These are phyloP conservation scores for Anseranas semipalmata DNA, from an alignment of 2,113 vertebrate genomes.

Conservation along the genomic window DNA sequence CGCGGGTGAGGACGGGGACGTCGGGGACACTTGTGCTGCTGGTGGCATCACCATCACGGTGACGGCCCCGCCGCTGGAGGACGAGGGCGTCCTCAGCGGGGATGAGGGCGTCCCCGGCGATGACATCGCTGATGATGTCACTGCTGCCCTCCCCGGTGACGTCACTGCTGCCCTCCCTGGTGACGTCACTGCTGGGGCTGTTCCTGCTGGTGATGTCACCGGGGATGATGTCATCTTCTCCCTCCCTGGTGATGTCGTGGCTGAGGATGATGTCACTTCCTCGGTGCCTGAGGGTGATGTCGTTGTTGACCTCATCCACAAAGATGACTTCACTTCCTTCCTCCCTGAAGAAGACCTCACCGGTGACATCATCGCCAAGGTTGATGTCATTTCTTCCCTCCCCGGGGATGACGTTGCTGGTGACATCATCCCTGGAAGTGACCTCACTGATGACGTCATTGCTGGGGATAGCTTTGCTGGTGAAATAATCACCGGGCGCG, in stretches of 20 bases:
- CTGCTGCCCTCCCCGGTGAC: too few relatives aligned
- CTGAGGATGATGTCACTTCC: not conserved
- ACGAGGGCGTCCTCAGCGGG: not conserved
- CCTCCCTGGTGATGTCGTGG: not conserved
- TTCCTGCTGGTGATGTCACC: not conserved
- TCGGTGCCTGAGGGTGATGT: not conserved
- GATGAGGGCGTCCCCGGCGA: not conserved
- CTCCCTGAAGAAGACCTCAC: too few relatives aligned
- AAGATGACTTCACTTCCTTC: not conserved
- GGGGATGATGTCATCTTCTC: too few relatives aligned
- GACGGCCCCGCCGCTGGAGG: not conserved
- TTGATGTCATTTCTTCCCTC: not conserved
- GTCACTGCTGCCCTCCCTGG: too few relatives aligned
- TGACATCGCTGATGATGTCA: not conserved
- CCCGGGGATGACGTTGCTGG: not conserved
- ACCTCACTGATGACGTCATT: not conserved
- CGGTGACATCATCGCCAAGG: not conserved
- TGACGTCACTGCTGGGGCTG: not conserved
- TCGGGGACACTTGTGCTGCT: not conserved
- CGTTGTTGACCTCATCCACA: accelerated
- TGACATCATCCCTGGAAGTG: not conserved
- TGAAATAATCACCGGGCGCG: too few relatives aligned
- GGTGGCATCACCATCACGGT: not conserved
- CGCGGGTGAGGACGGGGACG: not conserved
- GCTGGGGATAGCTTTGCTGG: too few relatives aligned